A percentile compares a stretch with the other conserved stretches of the same genome.
Evolutionary conservation across 2,797 vertebrate genomes (phyloP).

Genomic region (Molothrus ater): DNA sequence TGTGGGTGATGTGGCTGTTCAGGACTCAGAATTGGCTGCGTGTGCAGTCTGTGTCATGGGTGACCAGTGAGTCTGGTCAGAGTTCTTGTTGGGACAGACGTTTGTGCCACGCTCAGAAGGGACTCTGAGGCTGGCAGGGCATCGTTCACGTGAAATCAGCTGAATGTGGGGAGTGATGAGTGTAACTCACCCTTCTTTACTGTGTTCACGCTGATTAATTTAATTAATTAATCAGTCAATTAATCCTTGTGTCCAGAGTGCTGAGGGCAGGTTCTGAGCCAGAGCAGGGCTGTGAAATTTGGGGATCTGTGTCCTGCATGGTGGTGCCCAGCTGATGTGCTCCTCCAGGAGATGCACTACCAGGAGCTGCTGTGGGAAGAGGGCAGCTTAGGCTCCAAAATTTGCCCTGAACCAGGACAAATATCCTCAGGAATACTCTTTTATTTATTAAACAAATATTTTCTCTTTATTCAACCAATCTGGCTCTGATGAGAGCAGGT

Average conservation of each 20-base stretch:
- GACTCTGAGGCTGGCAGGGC: background rate
- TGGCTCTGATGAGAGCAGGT: background rate
- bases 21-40: rapidly evolving
- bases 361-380: background rate
- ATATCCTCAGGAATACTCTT: background rate
- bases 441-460: background rate
- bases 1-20: background rate
- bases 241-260: background rate
- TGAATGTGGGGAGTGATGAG: background rate
- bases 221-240: background rate
- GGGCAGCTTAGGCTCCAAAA: background rate
- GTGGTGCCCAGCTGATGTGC: background rate
- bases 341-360: background rate
- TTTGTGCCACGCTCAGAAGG: rapidly evolving
- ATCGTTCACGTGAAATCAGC: rapidly evolving
- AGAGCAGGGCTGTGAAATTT: background rate
- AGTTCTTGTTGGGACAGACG: rapidly evolving
- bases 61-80: rapidly evolving
- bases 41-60: rapidly evolving
- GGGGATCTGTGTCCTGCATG: rapidly evolving
- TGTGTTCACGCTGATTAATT: rapidly evolving
- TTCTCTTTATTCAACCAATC: background rate
- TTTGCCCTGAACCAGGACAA: no score
- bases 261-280: background rate
- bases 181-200: rapidly evolving